phyloP scores from a whole-genome alignment of 2,888 invertebrate genomes.

The Amitus sp. region DNA sequence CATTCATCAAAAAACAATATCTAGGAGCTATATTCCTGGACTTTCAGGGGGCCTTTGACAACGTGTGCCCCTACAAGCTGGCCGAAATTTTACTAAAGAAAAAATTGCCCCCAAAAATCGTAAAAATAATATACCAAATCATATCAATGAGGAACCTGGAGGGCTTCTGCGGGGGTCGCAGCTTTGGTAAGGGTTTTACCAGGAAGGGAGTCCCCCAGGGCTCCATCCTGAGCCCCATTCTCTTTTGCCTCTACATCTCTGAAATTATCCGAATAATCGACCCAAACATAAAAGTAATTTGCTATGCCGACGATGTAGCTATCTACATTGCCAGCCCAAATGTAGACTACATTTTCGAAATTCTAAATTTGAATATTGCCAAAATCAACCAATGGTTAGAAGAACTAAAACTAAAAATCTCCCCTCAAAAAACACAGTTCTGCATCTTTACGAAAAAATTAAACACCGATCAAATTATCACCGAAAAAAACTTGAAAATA shows the following conservation, averaged over 20 bases:
- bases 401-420: neutral
- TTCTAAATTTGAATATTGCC: neutral
- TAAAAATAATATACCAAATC: neutral
- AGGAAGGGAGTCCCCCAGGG: conserved; percentile 13
- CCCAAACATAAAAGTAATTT: neutral
- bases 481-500: neutral
- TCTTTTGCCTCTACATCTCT: conserved; percentile 6
- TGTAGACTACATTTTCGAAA: neutral
- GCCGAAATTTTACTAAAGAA: neutral
- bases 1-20: neutral
- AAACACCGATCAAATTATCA: neutral
- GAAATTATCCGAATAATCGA: neutral
- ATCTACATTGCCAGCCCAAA: neutral
- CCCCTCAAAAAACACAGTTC: neutral
- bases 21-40: conserved; percentile 3
- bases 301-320: conserved; percentile 1
- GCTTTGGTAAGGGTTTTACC: neutral
- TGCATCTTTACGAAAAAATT: neutral
- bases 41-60: conserved; percentile 16
- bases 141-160: too few species aligned
- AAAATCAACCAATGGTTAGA: neutral
- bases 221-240: conserved; percentile 5
- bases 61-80: too few species aligned
- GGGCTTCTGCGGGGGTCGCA: too few species aligned
- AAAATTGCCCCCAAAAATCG: neutral